These are phyloP conservation scores for Danaus chrysippus DNA, from an alignment of 2,888 invertebrate genomes.

Conservation along the genomic window DNA sequence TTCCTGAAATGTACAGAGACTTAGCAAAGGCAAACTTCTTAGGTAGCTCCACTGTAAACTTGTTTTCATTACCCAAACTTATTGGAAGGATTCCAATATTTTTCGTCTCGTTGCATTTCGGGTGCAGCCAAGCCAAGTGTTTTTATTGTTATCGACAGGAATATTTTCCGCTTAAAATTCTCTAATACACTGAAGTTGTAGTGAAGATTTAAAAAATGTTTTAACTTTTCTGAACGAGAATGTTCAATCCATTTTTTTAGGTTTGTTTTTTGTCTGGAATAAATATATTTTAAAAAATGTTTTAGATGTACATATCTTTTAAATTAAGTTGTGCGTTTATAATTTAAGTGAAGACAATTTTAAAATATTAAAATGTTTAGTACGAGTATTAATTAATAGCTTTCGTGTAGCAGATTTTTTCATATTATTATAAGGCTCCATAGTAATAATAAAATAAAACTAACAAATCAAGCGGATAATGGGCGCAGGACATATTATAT, in stretches of 20 bases:
- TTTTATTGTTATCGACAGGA: conserved; percentile 55
- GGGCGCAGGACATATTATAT: conserved; percentile 40
- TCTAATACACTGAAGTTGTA: conserved; percentile 21
- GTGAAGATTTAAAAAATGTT: conserved; percentile 1
- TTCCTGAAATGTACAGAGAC: conserved; percentile 64
- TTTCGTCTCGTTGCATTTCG: conserved; percentile 64
- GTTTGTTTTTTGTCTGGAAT: too few relatives aligned
- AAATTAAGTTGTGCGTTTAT: too few relatives aligned
- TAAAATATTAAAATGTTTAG: too few relatives aligned
- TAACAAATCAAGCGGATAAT: conserved; percentile 44
- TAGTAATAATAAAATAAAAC: conserved; percentile 37
- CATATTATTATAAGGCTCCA: conserved; percentile 23
- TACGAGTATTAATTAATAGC: too few relatives aligned
- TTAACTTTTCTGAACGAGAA: not conserved
- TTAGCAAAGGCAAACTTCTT: conserved; percentile 70
- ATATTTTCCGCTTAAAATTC: conserved; percentile 44
- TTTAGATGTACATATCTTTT: too few relatives aligned
- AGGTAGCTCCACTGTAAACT: conserved; percentile 56
- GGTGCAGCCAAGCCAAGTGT: conserved; percentile 53
- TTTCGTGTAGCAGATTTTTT: not conserved
- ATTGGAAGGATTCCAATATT: conserved; percentile 75
- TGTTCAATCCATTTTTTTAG: too few relatives aligned
- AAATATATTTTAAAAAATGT: too few relatives aligned
- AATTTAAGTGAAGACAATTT: too few relatives aligned
- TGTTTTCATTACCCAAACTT: conserved; percentile 73